Evolutionary conservation across 2,797 vertebrate species (phyloP).

Genomic region (Hafferia zeledoni): DNA sequence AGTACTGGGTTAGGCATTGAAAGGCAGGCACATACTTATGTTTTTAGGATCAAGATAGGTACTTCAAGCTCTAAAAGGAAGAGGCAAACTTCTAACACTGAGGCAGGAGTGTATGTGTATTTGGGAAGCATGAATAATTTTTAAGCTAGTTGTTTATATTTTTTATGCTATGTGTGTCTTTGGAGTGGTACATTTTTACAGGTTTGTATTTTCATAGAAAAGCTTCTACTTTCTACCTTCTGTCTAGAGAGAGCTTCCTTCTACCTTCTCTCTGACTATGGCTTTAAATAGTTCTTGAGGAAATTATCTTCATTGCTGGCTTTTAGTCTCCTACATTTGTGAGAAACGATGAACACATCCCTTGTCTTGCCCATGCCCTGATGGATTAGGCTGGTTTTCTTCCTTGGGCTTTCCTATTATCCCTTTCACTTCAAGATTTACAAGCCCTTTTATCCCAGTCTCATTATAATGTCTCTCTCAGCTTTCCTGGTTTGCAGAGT

Average conservation of each 20-base stretch:
- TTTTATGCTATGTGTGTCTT: neutral
- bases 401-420: neutral
- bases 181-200: neutral
- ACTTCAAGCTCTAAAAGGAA: neutral
- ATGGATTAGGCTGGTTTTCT: neutral
- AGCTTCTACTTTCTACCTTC: neutral
- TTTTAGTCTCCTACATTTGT: neutral
- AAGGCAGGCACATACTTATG: accelerated
- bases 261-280: neutral
- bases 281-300: neutral
- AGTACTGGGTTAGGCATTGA: neutral
- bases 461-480: neutral
- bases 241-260: neutral
- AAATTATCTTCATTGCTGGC: neutral
- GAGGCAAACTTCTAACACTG: neutral
- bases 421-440: conserved; percentile 27
- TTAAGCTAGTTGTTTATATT: neutral
- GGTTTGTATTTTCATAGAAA: neutral
- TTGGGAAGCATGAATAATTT: neutral
- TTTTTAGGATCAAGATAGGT: neutral
- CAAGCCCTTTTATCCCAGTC: neutral
- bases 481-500: neutral
- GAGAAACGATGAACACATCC: neutral
- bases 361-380: neutral
- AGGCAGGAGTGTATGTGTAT: neutral